A percentile compares a stretch with the other conserved stretches of the same genome.
These are phyloP conservation scores for Sebastes ruberrimus DNA, from an alignment of 2,797 vertebrate species.

Conservation along the genomic window DNA sequence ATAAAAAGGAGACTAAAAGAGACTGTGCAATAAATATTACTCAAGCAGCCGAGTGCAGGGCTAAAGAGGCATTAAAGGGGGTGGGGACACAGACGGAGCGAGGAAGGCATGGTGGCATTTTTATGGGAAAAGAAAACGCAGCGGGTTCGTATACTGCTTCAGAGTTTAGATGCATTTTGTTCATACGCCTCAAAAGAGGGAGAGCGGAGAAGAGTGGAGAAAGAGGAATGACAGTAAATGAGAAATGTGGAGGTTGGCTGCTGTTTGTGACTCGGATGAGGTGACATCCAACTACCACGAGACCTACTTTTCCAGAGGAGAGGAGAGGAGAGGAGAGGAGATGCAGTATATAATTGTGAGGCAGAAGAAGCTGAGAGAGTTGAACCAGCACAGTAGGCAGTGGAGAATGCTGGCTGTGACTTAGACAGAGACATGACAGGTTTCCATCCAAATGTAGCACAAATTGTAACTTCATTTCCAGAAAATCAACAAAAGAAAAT, in stretches of 20 bases:
- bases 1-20: conserved; percentile 53
- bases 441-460: background rate
- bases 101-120: conserved; percentile 44
- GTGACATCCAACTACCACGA: conserved; percentile 55
- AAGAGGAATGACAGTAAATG: conserved; percentile 33
- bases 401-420: background rate
- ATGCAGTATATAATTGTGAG: conserved; percentile 14
- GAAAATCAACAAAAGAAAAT: background rate
- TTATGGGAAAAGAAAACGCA: conserved; percentile 31
- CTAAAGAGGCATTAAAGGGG: conserved; percentile 61
- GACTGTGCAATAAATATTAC: conserved; percentile 78
- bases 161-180: conserved; percentile 58
- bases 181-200: conserved; percentile 16
- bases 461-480: background rate
- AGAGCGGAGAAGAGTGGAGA: background rate
- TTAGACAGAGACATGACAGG: background rate
- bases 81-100: conserved; percentile 24
- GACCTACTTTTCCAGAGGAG: conserved; percentile 21
- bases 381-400: background rate
- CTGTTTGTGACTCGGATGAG: conserved; percentile 41
- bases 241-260: conserved; percentile 54
- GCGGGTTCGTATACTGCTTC: conserved; percentile 22
- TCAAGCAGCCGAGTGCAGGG: conserved; percentile 64
- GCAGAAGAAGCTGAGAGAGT: conserved; percentile 19
- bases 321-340: background rate